Evolutionary conservation across 2,888 invertebrate genomes (phyloP), one percentile per base, ranked within the genome.

Genomic region (Barypeithes pellucidus): DNA sequence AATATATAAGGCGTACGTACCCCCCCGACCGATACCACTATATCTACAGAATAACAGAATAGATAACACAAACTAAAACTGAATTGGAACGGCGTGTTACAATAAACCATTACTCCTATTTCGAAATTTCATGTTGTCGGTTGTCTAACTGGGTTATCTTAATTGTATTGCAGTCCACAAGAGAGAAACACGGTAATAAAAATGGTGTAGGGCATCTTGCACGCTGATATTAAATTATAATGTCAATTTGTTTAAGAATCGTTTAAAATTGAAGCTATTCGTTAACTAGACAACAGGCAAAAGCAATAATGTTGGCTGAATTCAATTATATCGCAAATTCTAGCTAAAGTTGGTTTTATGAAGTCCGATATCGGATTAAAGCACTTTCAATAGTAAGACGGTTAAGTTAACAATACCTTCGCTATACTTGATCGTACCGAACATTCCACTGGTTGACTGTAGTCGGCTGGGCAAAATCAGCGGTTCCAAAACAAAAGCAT

Each of bases 121-220:
- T 33, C 54, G 54, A 57, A 33, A 57, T 16, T 16, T 57, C 33
- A 16, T 57, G 33, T 57, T 33, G 54, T 57, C 54, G 33, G 33
- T 57, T 57, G 54, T 57, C 54, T 57, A 57, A 16, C 33, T 57
- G 33, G 54, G 54, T 33, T 57, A 57, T 57, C 54, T 57, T 33
- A 57, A 57, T 57, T 33, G 54, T 57, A 57, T 33, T 8, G 54
- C 18, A 57, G 54, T 18, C 54, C 11, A 33, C 18, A 36, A 33
- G 33, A 57, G 54, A 57, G 54, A 33, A 57, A 33, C 54, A 33
- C 33, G 33, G 18, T 12, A 33, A 57, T 57, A 57, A 33, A 33
- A 57, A 24, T 52, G 12, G 52, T 24, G 12, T 52, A 24, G 24
- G 24, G n/a, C 52, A n/a, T 24, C 24, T 24, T 50, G 50, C n/a